Evolutionary conservation across 2,113 vertebrate species (phyloP), one percentile per base, ranked within the genome.

Genomic region (Nymphicus hollandicus): DNA sequence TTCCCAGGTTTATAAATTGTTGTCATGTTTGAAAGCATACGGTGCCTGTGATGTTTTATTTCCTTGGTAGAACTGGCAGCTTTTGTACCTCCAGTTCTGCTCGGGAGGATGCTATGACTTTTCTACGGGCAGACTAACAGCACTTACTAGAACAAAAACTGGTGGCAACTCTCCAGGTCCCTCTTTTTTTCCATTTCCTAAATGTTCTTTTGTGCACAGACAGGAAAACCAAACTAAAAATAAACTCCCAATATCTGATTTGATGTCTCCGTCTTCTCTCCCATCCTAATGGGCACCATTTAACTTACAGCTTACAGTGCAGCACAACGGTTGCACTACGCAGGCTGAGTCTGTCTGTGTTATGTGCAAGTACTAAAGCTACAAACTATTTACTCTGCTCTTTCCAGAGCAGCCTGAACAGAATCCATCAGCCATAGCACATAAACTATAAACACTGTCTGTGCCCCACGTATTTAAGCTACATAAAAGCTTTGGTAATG

Each of bases 271-370:
- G 2, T 14, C 29, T 56, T 35, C 81, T 49, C 69, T 81, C 43
- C 66, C 35, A 19, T 33, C 53, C 58, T 27, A 31, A 7, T 1
- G 19, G 88, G 69, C 73, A 69, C 10, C 0, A 1, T 25, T 91
- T 17, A 33, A 35, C 22, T 86, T 13, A 2, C 1, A n/a, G 83
- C 41, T 85, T 33, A 31, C 1, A 13, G 49, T 3, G 35, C 0
- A 1, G 31, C 2, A 13, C 1, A 43, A 76, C 17, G 28, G 69
- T 79, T 84, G 77, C 44, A 2, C 29, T 18, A 63, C 52, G 31
- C 1, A 0, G 86, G 86, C 49, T 0, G 8, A 33, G 43, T 43
- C 22, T 2, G 2, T 16, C 4, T 33, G 43, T 44, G 35, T 11
- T 4, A 13, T 4, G 50, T 25, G 17, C 35, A 39, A 68, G 43